Evolutionary conservation across 2,888 invertebrate species (phyloP).

Genomic region (Xanthorhoe spadicearia): DNA sequence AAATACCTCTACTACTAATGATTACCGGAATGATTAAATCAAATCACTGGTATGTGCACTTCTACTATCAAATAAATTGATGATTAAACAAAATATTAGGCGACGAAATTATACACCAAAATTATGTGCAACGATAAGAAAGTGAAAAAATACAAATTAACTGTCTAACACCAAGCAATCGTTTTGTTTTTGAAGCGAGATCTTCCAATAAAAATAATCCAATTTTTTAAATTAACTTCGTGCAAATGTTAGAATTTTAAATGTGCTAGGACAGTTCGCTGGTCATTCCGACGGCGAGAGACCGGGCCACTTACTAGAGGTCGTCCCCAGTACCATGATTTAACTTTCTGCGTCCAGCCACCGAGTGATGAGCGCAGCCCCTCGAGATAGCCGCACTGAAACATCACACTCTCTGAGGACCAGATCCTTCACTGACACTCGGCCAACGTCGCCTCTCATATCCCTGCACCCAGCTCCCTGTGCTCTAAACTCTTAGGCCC

Average conservation of each 20-base stretch:
- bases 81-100: conserved; percentile 59
- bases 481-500: conserved; percentile 23
- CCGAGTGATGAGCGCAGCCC: conserved; percentile 97
- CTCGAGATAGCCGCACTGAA: conserved; percentile 96
- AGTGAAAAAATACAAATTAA: conserved; percentile 68
- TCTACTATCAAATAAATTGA: conserved; percentile 64
- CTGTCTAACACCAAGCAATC: conserved; percentile 79
- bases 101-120: conserved; percentile 71
- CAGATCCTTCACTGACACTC: conserved; percentile 61
- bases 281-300: conserved; percentile 73
- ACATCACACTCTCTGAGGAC: conserved; percentile 85
- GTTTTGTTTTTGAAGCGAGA: conserved; percentile 76
- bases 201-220: conserved; percentile 67
- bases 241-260: conserved; percentile 80
- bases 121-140: conserved; percentile 78
- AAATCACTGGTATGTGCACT: conserved; percentile 63
- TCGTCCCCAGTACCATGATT: conserved; percentile 98
- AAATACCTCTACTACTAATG: conserved; percentile 76
- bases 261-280: conserved; percentile 81
- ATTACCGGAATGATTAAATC: conserved; percentile 63
- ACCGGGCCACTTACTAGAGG: conserved; percentile 94
- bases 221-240: conserved; percentile 66
- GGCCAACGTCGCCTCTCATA: conserved; percentile 45
- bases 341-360: conserved; percentile 98
- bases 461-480: conserved; percentile 25